Evolutionary conservation across 2,797 vertebrate species (phyloP).

Genomic region (Catharus ustulatus): DNA sequence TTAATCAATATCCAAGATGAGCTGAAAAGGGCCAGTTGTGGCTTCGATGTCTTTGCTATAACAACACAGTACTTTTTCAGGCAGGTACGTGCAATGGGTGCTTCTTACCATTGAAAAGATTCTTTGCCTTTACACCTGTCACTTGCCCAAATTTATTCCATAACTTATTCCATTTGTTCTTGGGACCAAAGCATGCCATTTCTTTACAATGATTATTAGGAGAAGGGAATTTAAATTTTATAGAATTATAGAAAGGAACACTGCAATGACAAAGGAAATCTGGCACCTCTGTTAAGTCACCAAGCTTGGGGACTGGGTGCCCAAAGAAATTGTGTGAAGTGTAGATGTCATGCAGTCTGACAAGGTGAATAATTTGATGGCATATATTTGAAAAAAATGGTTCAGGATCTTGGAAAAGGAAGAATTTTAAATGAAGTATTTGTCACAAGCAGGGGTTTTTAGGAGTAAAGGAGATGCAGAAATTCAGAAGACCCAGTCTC

Average conservation of each 20-base stretch:
- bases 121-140: not conserved
- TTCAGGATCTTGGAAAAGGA: not conserved
- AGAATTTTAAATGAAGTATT: not conserved
- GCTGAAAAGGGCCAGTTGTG: constrained; percentile 81
- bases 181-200: not conserved
- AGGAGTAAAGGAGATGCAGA: not conserved
- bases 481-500: not conserved
- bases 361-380: not conserved
- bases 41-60: constrained; percentile 88
- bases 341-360: not conserved
- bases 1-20: constrained; percentile 81
- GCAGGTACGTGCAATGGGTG: constrained; percentile 80
- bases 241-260: not conserved
- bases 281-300: not conserved
- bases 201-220: not conserved
- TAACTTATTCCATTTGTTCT: not conserved
- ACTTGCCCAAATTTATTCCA: not conserved
- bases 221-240: not conserved
- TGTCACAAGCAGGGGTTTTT: not conserved
- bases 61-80: constrained; percentile 90
- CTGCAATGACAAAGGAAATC: not conserved
- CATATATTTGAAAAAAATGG: not conserved
- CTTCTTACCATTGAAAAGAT: not conserved
- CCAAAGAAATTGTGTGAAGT: not conserved
- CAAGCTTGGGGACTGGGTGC: not conserved